These are phyloP conservation scores for Tyrannus savana DNA, from an alignment of 2,113 vertebrate genomes.

Conservation along the genomic window DNA sequence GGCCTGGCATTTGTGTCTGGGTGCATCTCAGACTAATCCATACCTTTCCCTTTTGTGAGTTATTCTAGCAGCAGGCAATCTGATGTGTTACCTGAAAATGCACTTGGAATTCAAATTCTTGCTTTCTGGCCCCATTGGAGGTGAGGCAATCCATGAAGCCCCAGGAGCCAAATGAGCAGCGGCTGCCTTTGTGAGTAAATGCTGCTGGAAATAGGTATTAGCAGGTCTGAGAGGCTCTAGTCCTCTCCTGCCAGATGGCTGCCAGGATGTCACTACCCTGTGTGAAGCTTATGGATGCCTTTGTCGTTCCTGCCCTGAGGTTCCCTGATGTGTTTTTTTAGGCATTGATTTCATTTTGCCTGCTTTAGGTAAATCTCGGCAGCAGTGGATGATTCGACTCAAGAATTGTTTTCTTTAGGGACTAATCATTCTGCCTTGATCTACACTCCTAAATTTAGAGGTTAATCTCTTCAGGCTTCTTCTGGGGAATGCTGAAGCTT, in stretches of 20 bases:
- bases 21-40: background rate
- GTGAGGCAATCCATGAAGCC: background rate
- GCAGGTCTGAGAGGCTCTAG: background rate
- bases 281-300: conserved; percentile 3
- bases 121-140: background rate
- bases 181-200: conserved; percentile 14
- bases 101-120: background rate
- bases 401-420: background rate
- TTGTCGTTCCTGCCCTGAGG: background rate
- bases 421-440: conserved; percentile 28
- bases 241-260: conserved; percentile 35
- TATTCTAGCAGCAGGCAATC: background rate
- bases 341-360: conserved; percentile 1
- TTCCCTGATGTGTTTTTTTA: background rate
- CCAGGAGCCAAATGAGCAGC: background rate
- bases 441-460: background rate
- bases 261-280: background rate
- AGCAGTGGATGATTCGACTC: background rate
- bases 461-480: conserved; percentile 19
- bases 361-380: background rate
- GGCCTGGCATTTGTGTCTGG: background rate
- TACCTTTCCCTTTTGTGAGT: background rate
- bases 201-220: conserved; percentile 24
- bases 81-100: background rate
- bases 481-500: background rate